These are phyloP conservation scores for Tachysurus vachellii DNA, from an alignment of 2,113 vertebrate genomes.

Conservation along the genomic window DNA sequence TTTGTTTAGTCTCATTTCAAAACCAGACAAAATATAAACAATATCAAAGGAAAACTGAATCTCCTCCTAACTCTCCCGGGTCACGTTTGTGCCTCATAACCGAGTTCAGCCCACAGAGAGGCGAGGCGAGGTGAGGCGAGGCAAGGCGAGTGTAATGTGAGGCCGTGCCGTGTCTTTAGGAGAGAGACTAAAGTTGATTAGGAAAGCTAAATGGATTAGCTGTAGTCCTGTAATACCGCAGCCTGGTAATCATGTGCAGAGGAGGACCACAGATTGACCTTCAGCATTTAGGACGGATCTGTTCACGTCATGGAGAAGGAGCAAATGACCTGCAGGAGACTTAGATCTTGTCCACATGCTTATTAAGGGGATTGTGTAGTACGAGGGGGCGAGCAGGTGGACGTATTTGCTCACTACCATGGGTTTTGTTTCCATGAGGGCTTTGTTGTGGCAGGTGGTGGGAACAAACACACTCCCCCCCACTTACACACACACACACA, in stretches of 20 bases:
- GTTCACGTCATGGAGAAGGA: not conserved
- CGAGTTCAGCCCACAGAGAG: not conserved
- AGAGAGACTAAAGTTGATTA: slow-evolving; percentile 64
- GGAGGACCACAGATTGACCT: slow-evolving; percentile 37
- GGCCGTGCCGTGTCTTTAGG: slow-evolving; percentile 39
- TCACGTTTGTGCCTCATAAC: not conserved
- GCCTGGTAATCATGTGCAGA: slow-evolving; percentile 53
- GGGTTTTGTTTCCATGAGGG: not conserved
- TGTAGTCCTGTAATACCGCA: slow-evolving; percentile 60
- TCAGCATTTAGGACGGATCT: slow-evolving; percentile 19
- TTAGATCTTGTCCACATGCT: not conserved
- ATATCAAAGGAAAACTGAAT: not conserved
- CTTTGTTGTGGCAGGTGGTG: slow-evolving; percentile 46
- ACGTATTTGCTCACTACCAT: slow-evolving; percentile 22
- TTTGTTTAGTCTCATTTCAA: slow-evolving; percentile 21
- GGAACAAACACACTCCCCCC: not conserved
- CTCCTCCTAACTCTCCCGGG: not conserved
- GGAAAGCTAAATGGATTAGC: slow-evolving; percentile 66
- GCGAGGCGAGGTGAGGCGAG: too few relatives aligned
- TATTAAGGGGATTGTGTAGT: slow-evolving; percentile 3
- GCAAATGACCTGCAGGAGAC: not conserved
- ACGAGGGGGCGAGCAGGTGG: slow-evolving; percentile 23
- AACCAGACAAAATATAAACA: slow-evolving; percentile 7
- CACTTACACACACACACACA: not conserved
- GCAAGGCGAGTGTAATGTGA: not conserved